A percentile compares a stretch with the other conserved stretches of the same genome.
Conservation (phyloP, 2,888 invertebrate species). For the Sesia apiformis region DNA sequence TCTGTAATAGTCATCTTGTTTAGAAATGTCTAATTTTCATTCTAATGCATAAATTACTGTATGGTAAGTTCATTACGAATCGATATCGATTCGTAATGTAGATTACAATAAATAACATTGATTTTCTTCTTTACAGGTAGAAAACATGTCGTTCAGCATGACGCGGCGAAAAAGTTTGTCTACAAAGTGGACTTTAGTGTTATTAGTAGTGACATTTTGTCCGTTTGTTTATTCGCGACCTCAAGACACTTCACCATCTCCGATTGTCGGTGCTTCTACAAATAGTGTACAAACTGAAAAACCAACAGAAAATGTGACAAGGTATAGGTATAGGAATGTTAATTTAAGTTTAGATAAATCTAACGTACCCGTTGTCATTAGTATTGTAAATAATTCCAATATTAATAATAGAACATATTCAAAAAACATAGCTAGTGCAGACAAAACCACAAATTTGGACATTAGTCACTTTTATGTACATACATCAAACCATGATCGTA, state of each 20-base stretch:
- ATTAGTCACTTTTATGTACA: neutral
- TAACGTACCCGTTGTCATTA: conserved; percentile 29
- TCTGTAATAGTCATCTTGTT: too few relatives aligned
- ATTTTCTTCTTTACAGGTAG: conserved; percentile 54
- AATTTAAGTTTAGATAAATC: conserved; percentile 12
- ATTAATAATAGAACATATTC: conserved; percentile 1
- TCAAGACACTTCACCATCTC: conserved; percentile 31
- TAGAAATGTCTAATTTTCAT: too few relatives aligned
- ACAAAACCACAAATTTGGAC: conserved; percentile 2
- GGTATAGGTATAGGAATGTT: conserved; percentile 49
- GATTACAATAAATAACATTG: neutral
- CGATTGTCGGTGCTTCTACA: conserved; percentile 15
- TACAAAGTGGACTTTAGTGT: conserved; percentile 61
- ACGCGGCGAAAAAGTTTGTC: conserved; percentile 58
- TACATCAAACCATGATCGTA: neutral
- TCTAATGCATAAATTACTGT: too few relatives aligned
- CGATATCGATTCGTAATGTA: neutral
- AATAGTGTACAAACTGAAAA: conserved; percentile 31
- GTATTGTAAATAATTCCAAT: conserved; percentile 16
- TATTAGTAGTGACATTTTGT: conserved; percentile 49
- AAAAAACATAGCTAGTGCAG: conserved; percentile 1
- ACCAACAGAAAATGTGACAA: conserved; percentile 42
- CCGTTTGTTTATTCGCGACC: conserved; percentile 50
- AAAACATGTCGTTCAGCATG: conserved; percentile 36
- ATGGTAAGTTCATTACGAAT: too few relatives aligned